Conservation (phyloP, 2,888 invertebrate species). For the Diachrysia chrysitis region DNA sequence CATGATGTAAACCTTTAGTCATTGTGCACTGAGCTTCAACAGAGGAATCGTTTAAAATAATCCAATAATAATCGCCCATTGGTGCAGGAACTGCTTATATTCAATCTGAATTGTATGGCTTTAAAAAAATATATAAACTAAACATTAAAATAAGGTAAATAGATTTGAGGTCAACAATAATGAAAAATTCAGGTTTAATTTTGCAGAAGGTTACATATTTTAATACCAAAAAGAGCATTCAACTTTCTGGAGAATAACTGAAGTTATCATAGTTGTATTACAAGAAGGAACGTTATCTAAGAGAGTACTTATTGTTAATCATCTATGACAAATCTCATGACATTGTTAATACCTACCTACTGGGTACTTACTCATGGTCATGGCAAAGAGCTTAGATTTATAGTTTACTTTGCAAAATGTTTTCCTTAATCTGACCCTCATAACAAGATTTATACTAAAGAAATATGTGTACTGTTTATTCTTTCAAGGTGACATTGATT, state of each 20-base stretch:
- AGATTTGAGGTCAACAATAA: not conserved
- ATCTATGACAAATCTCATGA: conserved; percentile 32
- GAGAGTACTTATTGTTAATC: not conserved
- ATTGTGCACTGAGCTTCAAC: not conserved
- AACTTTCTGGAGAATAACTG: not conserved
- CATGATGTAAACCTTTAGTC: conserved; percentile 1
- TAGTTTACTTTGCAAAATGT: not conserved
- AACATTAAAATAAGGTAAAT: too few species aligned
- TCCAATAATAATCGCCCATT: too few species aligned
- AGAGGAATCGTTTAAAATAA: not conserved
- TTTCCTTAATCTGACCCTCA: not conserved
- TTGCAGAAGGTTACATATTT: not conserved
- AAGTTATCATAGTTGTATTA: not conserved
- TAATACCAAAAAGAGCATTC: not conserved
- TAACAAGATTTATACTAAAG: not conserved
- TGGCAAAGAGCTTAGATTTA: conserved; percentile 6
- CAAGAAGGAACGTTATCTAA: not conserved
- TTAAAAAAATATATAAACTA: too few species aligned
- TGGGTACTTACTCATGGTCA: conserved; percentile 4
- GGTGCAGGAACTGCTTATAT: conserved; percentile 1
- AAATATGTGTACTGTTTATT: not conserved
- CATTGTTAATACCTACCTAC: conserved; percentile 13
- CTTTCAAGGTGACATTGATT: conserved; percentile 41
- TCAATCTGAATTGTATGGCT: not conserved
- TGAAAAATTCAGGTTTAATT: not conserved